phyloP scores from a whole-genome alignment of 2,797 vertebrate species.

The Sebastes minor region DNA sequence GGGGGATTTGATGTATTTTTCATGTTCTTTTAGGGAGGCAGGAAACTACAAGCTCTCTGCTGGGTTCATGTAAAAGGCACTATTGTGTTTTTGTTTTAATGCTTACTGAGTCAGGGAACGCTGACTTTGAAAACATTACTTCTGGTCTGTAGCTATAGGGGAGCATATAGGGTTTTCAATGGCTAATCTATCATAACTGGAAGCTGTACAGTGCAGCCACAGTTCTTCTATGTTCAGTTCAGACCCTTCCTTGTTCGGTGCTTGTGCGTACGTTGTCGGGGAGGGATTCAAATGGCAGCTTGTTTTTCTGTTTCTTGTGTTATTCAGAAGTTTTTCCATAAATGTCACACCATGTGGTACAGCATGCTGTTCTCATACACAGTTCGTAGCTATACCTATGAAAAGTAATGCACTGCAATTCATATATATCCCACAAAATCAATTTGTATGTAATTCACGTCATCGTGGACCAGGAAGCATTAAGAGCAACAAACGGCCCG shows the following conservation, averaged over 20 bases:
- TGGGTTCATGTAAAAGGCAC: not conserved
- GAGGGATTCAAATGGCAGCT: too few relatives aligned
- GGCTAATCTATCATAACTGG: not conserved
- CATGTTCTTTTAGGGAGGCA: conserved; percentile 16
- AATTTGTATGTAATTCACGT: not conserved
- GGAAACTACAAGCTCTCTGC: conserved; percentile 2
- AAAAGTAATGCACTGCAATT: not conserved
- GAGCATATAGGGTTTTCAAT: not conserved
- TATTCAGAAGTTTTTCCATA: not conserved
- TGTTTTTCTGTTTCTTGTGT: not conserved
- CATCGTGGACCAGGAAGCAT: not conserved
- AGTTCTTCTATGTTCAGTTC: not conserved
- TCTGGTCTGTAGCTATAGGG: not conserved
- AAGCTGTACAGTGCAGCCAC: not conserved
- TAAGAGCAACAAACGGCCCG: not conserved
- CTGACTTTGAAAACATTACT: not conserved
- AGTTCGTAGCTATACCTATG: too few relatives aligned
- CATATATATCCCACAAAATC: not conserved
- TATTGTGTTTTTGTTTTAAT: not conserved
- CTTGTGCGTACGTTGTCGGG: not conserved
- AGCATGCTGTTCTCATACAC: too few relatives aligned
- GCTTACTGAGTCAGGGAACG: not conserved
- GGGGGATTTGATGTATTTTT: conserved; percentile 45
- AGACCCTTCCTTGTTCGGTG: not conserved
- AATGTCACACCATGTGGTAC: not conserved